Evolutionary conservation across 2,888 invertebrate species (phyloP), one percentile per base, ranked within the genome.

Genomic region (Halictus ligatus): DNA sequence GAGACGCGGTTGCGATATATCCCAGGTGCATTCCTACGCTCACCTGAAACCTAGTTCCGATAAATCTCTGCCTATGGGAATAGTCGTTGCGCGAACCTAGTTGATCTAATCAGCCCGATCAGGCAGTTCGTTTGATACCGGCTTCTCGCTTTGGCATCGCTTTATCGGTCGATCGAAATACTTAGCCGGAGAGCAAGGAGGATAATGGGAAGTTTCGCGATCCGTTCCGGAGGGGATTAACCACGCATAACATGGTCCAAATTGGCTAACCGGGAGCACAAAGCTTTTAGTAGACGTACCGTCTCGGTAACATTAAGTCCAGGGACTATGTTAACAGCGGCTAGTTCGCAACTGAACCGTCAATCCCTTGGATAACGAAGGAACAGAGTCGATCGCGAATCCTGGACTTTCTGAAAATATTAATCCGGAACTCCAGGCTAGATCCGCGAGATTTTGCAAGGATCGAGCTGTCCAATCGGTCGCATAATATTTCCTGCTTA

Each of bases 1-100:
- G 50, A 78, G 90, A 83, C 85, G 75, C 69, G 81, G 84, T 89
- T 89, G 76, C 87, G 78, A 84, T 82, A 84, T 85, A 84, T 85
- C 89, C 60, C 54, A 64, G 64, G 75, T 77, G 67, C 81, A 79
- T 82, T 80, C 79, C 84, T 67, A n/a, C 79, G 83, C 81, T 86
- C 81, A 86, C 87, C 86, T 83, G 83, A 87, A 83, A 5, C 35
- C 86, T 54, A 64, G 71, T 81, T 87, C 40, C 67, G 60, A n/a
- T 29, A 69, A 67, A 69, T 64, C 73, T 74, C 54, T 25, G n/a
- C 50, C 69, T 71, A n/a, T 21, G 29, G 73, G 40, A 69, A 74
- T 75, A 64, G 64, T 77, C 64, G 40, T 8, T 67, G 18, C 50
- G n/a, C 48, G 21, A 35, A 35, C 35, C 3, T 71, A n/a, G 46